Conservation (phyloP, 2,797 vertebrate species). For the Clarias platycephalus region DNA sequence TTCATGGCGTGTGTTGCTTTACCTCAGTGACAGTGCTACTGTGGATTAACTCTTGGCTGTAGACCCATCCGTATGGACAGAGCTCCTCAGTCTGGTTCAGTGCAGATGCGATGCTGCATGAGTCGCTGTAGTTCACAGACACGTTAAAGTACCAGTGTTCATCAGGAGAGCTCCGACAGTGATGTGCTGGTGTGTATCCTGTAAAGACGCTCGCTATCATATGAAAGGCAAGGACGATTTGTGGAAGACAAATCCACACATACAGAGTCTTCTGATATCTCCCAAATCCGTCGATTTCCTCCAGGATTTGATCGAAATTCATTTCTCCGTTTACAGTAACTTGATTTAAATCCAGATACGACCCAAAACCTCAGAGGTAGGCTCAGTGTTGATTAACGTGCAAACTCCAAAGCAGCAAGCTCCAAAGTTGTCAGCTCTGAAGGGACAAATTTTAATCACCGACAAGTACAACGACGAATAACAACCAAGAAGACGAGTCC, state of each 20-base stretch:
- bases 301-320: slow-evolving; percentile 75
- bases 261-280: slow-evolving; percentile 74
- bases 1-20: slow-evolving; percentile 10
- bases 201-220: slow-evolving; percentile 77
- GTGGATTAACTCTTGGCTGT: slow-evolving; percentile 67
- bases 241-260: slow-evolving; percentile 76
- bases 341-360: neutral
- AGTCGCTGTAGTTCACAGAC: slow-evolving; percentile 62
- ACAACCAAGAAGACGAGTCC: neutral
- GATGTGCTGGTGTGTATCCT: slow-evolving; percentile 67
- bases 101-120: slow-evolving; percentile 47
- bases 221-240: slow-evolving; percentile 72
- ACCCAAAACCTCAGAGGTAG: neutral
- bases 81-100: slow-evolving; percentile 59
- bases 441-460: neutral
- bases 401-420: neutral
- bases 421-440: neutral
- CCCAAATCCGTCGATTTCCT: slow-evolving; percentile 70
- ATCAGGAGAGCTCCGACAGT: slow-evolving; percentile 55
- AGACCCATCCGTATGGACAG: slow-evolving; percentile 70
- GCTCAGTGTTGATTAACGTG: neutral
- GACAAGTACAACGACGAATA: neutral
- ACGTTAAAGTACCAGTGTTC: slow-evolving; percentile 41
- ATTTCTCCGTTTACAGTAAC: slow-evolving; percentile 47
- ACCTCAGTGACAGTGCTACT: slow-evolving; percentile 75